These are phyloP conservation scores for Elgaria multicarinata DNA, from an alignment of 2,113 vertebrate species.

Conservation along the genomic window DNA sequence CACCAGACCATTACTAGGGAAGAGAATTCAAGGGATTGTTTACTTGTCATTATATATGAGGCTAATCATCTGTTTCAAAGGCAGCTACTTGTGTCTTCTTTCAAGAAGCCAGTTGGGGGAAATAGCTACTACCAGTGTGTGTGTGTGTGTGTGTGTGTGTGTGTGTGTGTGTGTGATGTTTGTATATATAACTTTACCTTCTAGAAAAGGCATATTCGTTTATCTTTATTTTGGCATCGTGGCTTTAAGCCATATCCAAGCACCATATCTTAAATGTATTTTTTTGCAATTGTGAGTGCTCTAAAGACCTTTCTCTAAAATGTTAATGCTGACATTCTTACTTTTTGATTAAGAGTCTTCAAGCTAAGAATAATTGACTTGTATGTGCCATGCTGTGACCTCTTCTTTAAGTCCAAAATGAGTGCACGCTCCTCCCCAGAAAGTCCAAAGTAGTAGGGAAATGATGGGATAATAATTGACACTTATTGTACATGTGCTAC, in stretches of 20 bases:
- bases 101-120: neutral
- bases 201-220: neutral
- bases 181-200: neutral
- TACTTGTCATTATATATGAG: neutral
- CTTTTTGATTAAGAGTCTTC: neutral
- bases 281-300: neutral
- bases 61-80: neutral
- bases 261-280: neutral
- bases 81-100: neutral
- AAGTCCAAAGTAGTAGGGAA: neutral
- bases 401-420: slow-evolving; percentile 3
- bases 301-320: neutral
- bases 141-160: too few relatives aligned
- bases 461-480: neutral
- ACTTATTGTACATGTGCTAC: slow-evolving; percentile 17
- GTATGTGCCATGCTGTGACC: neutral
- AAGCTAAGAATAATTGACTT: slow-evolving; percentile 13
- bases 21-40: neutral
- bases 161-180: too few relatives aligned
- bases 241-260: neutral
- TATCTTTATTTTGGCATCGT: neutral
- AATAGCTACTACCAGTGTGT: too few relatives aligned
- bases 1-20: neutral
- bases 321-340: neutral
- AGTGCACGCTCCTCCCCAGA: neutral